Conservation (phyloP, 2,888 invertebrate species). For the Tyria jacobaeae region DNA sequence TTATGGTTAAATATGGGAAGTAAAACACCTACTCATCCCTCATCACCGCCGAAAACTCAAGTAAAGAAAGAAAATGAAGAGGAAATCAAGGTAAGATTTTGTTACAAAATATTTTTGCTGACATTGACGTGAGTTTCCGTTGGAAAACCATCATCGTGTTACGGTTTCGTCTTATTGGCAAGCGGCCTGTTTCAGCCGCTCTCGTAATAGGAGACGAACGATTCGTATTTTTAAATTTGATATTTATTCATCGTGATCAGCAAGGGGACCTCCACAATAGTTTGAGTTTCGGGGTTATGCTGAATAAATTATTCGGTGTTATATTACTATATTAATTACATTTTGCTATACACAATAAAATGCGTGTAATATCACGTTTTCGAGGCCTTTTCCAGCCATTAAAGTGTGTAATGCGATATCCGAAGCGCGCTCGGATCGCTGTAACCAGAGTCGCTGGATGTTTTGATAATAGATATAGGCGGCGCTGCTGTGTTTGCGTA, state of each 20-base stretch:
- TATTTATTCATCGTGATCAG: conserved; percentile 67
- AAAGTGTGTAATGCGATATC: conserved; percentile 86
- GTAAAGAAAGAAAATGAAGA: conserved; percentile 91
- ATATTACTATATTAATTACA: conserved; percentile 85
- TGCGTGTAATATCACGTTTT: conserved; percentile 86
- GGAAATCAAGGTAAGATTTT: conserved; percentile 90
- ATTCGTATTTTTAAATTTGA: conserved; percentile 85
- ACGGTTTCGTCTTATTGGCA: conserved; percentile 78
- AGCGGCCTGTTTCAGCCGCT: conserved; percentile 74
- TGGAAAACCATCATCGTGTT: conserved; percentile 73
- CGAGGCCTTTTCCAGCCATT: conserved; percentile 87
- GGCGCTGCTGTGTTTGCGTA: conserved; percentile 72
- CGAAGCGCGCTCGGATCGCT: conserved; percentile 86
- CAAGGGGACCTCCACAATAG: conserved; percentile 70
- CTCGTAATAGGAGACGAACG: conserved; percentile 77
- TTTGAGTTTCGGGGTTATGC: conserved; percentile 68
- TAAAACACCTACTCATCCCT: conserved; percentile 75
- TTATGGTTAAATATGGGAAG: conserved; percentile 77
- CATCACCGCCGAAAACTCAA: conserved; percentile 74
- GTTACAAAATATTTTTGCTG: conserved; percentile 52
- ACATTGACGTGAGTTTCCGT: conserved; percentile 70
- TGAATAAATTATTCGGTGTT: conserved; percentile 82
- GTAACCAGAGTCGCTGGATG: conserved; percentile 85
- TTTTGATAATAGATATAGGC: conserved; percentile 87
- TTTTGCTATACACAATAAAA: conserved; percentile 85